Evolutionary conservation across 2,113 vertebrate genomes (phyloP), one percentile per base, ranked within the genome.

Genomic region (Anhinga rufa): DNA sequence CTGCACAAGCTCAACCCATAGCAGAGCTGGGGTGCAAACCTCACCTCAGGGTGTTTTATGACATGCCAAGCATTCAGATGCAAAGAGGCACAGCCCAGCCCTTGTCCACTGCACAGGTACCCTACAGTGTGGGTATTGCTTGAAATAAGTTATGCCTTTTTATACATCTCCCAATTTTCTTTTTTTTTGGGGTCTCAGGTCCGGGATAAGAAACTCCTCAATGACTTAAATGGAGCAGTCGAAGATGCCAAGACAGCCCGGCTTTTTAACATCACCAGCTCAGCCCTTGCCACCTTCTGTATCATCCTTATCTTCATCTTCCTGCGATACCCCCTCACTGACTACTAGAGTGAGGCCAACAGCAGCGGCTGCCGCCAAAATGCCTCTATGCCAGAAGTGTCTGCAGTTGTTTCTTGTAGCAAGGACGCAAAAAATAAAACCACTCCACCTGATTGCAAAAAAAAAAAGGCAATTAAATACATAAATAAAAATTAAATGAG

Each of bases 241-340:
- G 98, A 98, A 94, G 98, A 98, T 13, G 98, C 98, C 94, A 98
- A 98, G 97, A 98, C 98, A 1, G 98, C 98, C 6, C 94, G 98
- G 72, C 98, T 98, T 40, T 98, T 98, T 96, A 98, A 98, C 95
- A 98, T 98, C 96, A 98, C 98, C 94, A 98, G 98, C 96, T 98
- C 98, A 3, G 98, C 98, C 17, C 98, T 98, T 78, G 98, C 98
- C 4, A 98, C 98, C 18, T 98, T 98, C 97, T 98, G 98, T 82
- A 97, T 98, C 95, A 94, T 98, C 81, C 98, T 98, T 1, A 94
- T 98, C 81, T 98, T 98, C 95, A 97, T 98, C 84, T 98, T 98
- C 97, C 97, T 98, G 96, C 97, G 98, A 93, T 98, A 98, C 84
- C 98, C 98, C 7, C 98, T 98, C 92, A 96, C 97, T 62, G 98